Percentiles rank a stretch among this genome's conserved stretches.
Conservation (phyloP, 2,888 invertebrate species). For the Magallana nippona region DNA sequence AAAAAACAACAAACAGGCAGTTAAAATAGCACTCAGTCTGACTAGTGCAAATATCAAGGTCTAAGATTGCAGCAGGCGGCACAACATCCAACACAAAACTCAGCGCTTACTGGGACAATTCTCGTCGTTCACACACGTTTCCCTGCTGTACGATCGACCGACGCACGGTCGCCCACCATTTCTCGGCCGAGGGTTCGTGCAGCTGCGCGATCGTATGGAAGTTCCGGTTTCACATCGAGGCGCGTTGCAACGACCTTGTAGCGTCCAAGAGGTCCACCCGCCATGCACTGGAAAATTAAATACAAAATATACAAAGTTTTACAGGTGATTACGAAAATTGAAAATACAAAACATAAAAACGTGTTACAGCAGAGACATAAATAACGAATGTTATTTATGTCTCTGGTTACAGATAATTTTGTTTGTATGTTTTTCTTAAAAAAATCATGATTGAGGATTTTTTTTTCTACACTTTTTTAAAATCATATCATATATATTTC, state of each 20-base stretch:
- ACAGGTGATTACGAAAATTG: too few relatives aligned
- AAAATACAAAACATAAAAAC: too few relatives aligned
- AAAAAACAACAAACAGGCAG: neutral
- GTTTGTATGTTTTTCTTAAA: too few relatives aligned
- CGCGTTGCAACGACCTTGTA: conserved; percentile 71
- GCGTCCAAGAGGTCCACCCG: conserved; percentile 74
- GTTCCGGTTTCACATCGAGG: conserved; percentile 68
- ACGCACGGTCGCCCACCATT: conserved; percentile 71
- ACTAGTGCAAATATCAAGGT: neutral
- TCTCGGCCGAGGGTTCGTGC: conserved; percentile 72
- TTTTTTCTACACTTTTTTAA: too few relatives aligned
- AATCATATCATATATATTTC: too few relatives aligned
- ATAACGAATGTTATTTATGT: too few relatives aligned
- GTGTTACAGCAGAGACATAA: too few relatives aligned
- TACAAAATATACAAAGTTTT: neutral
- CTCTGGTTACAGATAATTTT: too few relatives aligned
- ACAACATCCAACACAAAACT: neutral
- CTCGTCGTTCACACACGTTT: conserved; percentile 70
- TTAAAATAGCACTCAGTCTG: neutral
- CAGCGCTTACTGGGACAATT: conserved; percentile 66
- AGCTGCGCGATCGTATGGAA: conserved; percentile 70
- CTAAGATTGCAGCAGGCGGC: neutral
- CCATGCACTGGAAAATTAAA: conserved; percentile 68
- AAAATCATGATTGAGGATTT: too few relatives aligned
- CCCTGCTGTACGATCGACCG: conserved; percentile 65